These are phyloP conservation scores for Scomber japonicus DNA, from an alignment of 2,113 vertebrate species.

Conservation along the genomic window DNA sequence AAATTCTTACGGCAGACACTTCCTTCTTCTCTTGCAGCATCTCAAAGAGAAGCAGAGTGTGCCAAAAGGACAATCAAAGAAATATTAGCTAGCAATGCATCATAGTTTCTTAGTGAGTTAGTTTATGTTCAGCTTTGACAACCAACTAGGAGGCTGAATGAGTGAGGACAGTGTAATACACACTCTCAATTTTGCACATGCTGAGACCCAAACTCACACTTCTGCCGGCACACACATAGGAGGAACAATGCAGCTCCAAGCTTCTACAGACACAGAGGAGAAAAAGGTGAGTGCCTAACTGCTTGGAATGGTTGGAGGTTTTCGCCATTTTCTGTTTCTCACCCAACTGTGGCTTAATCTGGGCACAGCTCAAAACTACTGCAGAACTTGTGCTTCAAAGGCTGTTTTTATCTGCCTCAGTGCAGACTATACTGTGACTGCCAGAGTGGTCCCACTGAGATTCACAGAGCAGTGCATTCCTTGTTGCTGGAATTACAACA, in stretches of 20 bases:
- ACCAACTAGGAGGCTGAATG: constrained; percentile 68
- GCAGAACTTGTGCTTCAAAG: constrained; percentile 59
- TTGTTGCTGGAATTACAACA: constrained; percentile 26
- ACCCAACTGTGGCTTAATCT: constrained; percentile 34
- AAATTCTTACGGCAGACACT: constrained; percentile 20
- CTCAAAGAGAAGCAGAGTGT: constrained; percentile 38
- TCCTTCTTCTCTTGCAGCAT: constrained; percentile 15
- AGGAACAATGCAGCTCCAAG: constrained; percentile 78
- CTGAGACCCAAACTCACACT: constrained; percentile 64
- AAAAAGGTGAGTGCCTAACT: constrained; percentile 72
- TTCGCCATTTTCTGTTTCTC: neutral
- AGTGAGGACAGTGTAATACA: constrained; percentile 66
- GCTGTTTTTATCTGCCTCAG: constrained; percentile 38
- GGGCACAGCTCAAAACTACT: constrained; percentile 37
- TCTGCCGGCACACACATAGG: constrained; percentile 48
- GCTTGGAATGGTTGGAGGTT: constrained; percentile 25
- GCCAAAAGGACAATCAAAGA: constrained; percentile 28
- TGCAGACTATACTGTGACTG: constrained; percentile 34
- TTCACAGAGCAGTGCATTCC: constrained; percentile 19
- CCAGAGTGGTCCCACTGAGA: constrained; percentile 49
- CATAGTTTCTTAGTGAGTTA: constrained; percentile 34
- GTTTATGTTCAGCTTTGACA: constrained; percentile 57
- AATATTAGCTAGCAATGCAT: constrained; percentile 48
- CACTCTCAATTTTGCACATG: constrained; percentile 56
- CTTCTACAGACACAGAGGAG: constrained; percentile 70